These are phyloP conservation scores for Rissa tridactyla DNA, from an alignment of 2,113 vertebrate species.

Conservation along the genomic window DNA sequence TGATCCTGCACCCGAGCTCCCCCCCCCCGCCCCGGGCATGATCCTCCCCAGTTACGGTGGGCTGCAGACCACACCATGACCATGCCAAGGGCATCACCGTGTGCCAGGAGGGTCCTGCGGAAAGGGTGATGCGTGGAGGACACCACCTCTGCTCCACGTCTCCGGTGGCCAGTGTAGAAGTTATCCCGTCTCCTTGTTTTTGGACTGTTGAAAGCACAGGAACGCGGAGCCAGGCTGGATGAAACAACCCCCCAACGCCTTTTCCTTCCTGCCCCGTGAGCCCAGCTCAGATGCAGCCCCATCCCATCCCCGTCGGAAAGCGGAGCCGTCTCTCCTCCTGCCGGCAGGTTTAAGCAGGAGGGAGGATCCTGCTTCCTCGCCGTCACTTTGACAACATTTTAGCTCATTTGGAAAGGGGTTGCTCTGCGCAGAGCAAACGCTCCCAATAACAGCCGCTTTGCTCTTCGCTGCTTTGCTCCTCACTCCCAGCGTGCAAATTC, in stretches of 20 bases:
- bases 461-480: background rate
- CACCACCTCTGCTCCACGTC: fast-evolving
- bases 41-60: fast-evolving
- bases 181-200: fast-evolving
- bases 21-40: fast-evolving
- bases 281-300: background rate
- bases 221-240: fast-evolving
- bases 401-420: background rate
- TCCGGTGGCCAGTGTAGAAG: fast-evolving
- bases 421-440: background rate
- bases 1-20: background rate
- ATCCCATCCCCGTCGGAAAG: fast-evolving
- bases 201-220: background rate
- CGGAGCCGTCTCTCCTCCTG: background rate
- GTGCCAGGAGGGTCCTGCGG: background rate
- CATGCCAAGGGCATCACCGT: fast-evolving
- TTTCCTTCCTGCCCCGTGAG: fast-evolving
- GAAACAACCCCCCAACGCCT: background rate
- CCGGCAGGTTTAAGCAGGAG: background rate
- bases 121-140: fast-evolving
- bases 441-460: background rate
- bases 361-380: background rate
- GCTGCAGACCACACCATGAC: background rate
- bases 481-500: background rate
- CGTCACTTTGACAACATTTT: fast-evolving